These are phyloP conservation scores for Rhabditophanes sp. DNA, from an alignment of 2,888 invertebrate genomes.

Conservation along the genomic window DNA sequence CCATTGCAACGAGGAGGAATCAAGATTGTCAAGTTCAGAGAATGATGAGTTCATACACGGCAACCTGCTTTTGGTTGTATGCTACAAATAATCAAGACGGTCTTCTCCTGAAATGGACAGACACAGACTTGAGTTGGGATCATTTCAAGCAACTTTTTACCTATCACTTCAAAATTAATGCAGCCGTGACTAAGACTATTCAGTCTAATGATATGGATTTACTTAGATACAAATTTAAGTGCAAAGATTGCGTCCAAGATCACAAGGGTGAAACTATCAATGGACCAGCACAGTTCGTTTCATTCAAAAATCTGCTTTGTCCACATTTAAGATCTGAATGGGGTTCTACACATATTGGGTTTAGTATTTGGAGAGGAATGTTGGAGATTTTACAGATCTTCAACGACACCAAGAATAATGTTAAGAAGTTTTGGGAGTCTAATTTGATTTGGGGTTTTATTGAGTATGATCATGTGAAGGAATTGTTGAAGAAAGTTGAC, in stretches of 20 bases:
- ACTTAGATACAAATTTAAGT: slow-evolving; percentile 35
- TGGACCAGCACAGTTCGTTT: slow-evolving; percentile 17
- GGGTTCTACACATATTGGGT: slow-evolving; percentile 28
- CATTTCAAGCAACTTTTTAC: slow-evolving; percentile 38
- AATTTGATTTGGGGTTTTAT: slow-evolving; percentile 24
- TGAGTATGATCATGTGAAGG: slow-evolving; percentile 24
- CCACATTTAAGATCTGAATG: slow-evolving; percentile 39
- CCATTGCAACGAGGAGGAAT: slow-evolving; percentile 39
- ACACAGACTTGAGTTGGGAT: slow-evolving; percentile 37
- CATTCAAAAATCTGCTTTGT: slow-evolving; percentile 41
- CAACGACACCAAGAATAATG: slow-evolving; percentile 31
- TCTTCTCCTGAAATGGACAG: slow-evolving; percentile 27
- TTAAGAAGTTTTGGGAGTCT: slow-evolving; percentile 25
- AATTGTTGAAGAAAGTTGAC: slow-evolving; percentile 19
- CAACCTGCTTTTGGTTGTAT: slow-evolving; percentile 42
- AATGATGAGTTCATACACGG: slow-evolving; percentile 43
- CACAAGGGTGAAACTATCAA: slow-evolving; percentile 19
- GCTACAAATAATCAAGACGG: slow-evolving; percentile 33
- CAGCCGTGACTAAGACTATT: slow-evolving; percentile 29
- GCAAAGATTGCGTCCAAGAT: slow-evolving; percentile 28
- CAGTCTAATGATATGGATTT: slow-evolving; percentile 36
- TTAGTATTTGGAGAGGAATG: slow-evolving; percentile 41
- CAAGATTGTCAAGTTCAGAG: slow-evolving; percentile 44
- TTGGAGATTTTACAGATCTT: slow-evolving; percentile 41
- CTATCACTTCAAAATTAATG: slow-evolving; percentile 36